These are phyloP conservation scores for Pseudomyrmex sp. DNA, from an alignment of 1,140 invertebrate genomes.

Conservation along the genomic window DNA sequence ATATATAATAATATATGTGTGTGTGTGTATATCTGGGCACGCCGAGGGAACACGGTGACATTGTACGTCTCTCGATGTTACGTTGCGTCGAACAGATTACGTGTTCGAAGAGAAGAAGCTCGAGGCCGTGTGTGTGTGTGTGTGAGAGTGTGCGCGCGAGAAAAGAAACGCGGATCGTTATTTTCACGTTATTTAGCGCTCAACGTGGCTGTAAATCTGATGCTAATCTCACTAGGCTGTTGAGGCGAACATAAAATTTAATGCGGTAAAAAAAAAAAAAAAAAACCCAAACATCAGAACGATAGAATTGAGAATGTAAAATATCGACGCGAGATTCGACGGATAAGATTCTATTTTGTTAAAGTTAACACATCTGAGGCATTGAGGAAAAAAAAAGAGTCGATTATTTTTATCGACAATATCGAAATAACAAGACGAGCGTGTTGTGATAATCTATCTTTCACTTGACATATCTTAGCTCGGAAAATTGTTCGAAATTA, in stretches of 20 bases:
- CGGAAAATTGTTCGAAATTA: conserved; percentile 49
- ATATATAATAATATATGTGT: conserved; percentile 12
- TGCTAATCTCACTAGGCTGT: background rate
- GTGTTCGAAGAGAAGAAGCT: background rate
- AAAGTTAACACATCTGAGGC: too few relatives aligned
- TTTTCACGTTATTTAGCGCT: background rate
- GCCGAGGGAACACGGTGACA: conserved; percentile 19
- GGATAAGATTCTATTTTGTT: too few relatives aligned
- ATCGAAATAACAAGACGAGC: conserved; percentile 73
- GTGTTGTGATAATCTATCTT: conserved; percentile 75
- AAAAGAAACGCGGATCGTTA: conserved; percentile 1
- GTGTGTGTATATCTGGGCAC: too few relatives aligned
- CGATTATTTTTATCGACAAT: conserved; percentile 56
- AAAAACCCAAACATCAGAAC: background rate
- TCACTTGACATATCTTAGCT: conserved; percentile 54
- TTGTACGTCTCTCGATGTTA: conserved; percentile 41
- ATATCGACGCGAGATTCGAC: too few relatives aligned
- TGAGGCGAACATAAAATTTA: background rate
- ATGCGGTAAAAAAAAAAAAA: background rate
- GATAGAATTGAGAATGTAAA: too few relatives aligned
- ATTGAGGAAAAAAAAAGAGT: conserved; percentile 45
- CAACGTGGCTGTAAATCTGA: conserved; percentile 4
- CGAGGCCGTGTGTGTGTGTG: background rate
- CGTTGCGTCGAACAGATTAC: conserved; percentile 24
- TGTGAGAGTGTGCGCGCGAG: background rate